These are phyloP conservation scores for Glaucidium brasilianum DNA, from an alignment of 2,113 vertebrate genomes.

Conservation along the genomic window DNA sequence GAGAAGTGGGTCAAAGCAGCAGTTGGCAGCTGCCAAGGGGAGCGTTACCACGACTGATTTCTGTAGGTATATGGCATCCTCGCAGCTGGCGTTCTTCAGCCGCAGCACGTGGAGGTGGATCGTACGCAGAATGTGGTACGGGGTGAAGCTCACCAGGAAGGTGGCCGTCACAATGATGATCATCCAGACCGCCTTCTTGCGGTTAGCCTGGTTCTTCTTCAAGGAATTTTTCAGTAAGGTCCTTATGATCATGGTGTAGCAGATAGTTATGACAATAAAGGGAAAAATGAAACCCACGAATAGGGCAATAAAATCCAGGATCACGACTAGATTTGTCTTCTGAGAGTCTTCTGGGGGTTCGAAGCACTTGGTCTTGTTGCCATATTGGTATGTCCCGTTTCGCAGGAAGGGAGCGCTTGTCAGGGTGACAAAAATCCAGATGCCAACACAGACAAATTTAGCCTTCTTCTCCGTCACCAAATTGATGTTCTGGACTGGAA, in stretches of 20 bases:
- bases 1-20: conserved; percentile 92
- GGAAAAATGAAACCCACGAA: conserved; percentile 86
- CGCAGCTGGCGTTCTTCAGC: conserved; percentile 49
- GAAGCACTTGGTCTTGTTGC: conserved; percentile 91
- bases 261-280: conserved; percentile 86
- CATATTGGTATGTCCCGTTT: conserved; percentile 64
- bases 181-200: conserved; percentile 86
- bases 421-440: conserved; percentile 90
- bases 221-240: conserved; percentile 79
- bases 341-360: conserved; percentile 76
- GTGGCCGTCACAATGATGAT: conserved; percentile 88
- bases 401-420: conserved; percentile 84
- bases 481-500: conserved; percentile 85
- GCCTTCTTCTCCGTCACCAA: conserved; percentile 82
- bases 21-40: conserved; percentile 89
- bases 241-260: conserved; percentile 87
- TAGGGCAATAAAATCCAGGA: conserved; percentile 85
- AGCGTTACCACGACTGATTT: conserved; percentile 90
- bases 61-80: conserved; percentile 78
- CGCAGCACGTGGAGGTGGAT: conserved; percentile 80
- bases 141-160: conserved; percentile 91
- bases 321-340: conserved; percentile 59
- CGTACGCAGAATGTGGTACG: conserved; percentile 90
- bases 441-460: conserved; percentile 70
- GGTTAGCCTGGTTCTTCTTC: conserved; percentile 74